Base-by-base conservation (phyloP, 2,113 vertebrate species). In the Grantiella picta region DNA sequence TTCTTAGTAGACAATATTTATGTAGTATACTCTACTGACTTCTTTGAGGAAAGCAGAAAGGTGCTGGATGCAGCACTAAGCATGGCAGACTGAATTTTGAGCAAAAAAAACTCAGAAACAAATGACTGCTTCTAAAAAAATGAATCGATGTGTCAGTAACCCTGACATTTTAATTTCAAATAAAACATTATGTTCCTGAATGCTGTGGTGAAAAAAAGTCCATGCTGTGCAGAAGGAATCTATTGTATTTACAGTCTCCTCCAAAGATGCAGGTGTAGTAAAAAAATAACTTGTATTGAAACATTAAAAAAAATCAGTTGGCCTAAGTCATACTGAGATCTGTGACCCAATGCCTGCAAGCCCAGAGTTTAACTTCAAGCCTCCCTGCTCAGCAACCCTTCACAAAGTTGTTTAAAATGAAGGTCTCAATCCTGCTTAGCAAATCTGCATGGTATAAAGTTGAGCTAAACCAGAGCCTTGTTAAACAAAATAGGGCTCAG, bases 401-500 rank as follows among this genome's bases (percentile, higher is more conserved):
- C 49, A 77, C 72, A 50, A 49, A 83, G 49, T 87, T 84, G 38
- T 83, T 93, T 92, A 75, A 96, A 93, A 93, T 61, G 70, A 92
- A 90, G 79, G 90, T 80, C 71, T 93, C 47, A 38, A 70, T 90
- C 47, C 68, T 89, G 56, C 93, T 93, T 78, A 81, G 76, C 45
- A 83, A 81, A 93, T 68, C 68, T 83, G 56, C 38, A 33, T 57
- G 64, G 84, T 83, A 96, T 95, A 96, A 95, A 96, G 31, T 82
- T 95, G 93, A 96, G 88, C 88, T 92, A 96, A 96, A 96, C 88
- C 94, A 97, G 92, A 96, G 71, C 85, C 95, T 93, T 94, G 82
- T 94, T 96, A 96, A 96, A 95, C 59, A 82, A 81, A 86, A 90
- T 83, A 96, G 86, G 72, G 71, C 60, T 93, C 40, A 61, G 90